Evolutionary conservation across 1,140 invertebrate species (phyloP), one percentile per base, ranked within the genome.

Genomic region (Papilio polytes): DNA sequence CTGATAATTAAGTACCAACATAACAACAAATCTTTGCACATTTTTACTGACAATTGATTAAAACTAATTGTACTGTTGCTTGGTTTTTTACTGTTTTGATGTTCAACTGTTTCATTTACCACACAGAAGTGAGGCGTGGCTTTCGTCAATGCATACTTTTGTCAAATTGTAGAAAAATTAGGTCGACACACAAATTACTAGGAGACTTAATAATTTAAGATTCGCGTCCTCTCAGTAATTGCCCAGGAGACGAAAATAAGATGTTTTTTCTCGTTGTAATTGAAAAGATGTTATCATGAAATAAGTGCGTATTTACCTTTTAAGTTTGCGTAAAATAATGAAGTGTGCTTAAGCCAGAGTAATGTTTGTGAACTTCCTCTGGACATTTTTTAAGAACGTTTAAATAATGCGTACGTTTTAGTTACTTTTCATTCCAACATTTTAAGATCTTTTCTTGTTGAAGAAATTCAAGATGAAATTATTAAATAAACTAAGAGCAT

Each of bases 241-340:
- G 13, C 63, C 13, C 63, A 13, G 26, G 63, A 26, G 63, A 66
- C 22, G 13, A 66, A 66, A 66, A 31, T 31, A 31, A 10, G 26
- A 66, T 66, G 36, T 66, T 26, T n/a, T 31, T 70, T 70, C 22
- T 2, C 4, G 63, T 31, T 15, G 22, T 70, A 70, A 70, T 31
- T 70, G 56, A 22, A 70, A 70, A 70, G 26, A 70, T 70, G 12
- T 70, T 70, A 70, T 31, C 63, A 31, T 18, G 13, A 31, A 31
- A 70, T 70, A 31, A 26, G 22, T 66, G 36, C 36, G 36, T 31
- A 15, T 22, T 59, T 18, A 70, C 26, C 13, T 70, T 70, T 70
- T 12, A 70, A 70, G 63, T 31, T 70, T 70, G 26, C 63, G 31
- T 6, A 18, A 70, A 26, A 70, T 15, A 70, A 31, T 70, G 36